phyloP scores from a whole-genome alignment of 2,797 vertebrate species.

The Psittacula echo region DNA sequence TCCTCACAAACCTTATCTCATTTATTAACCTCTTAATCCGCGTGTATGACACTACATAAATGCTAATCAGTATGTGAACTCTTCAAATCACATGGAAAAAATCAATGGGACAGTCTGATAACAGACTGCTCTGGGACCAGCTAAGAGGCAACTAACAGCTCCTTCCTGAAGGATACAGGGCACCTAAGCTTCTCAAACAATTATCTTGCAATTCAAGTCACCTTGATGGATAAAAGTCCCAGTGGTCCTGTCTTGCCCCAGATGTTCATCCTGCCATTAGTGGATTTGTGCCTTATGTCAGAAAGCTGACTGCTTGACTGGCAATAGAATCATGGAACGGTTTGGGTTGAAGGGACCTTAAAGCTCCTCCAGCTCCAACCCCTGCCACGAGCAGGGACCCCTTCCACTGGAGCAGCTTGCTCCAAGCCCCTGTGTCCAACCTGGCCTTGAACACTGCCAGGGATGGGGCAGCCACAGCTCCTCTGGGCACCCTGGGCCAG shows the following conservation, averaged over 20 bases:
- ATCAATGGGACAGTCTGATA: not conserved
- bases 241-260: not conserved
- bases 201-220: accelerated
- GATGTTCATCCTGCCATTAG: accelerated
- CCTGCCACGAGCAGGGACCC: accelerated
- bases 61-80: accelerated
- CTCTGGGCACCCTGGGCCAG: no score
- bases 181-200: not conserved
- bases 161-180: accelerated
- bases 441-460: no score
- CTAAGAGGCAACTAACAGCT: not conserved
- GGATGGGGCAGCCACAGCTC: no score
- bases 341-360: not conserved
- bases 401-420: not conserved
- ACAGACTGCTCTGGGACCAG: accelerated
- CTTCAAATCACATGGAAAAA: not conserved
- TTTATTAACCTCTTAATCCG: not conserved
- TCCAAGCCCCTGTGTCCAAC: no score
- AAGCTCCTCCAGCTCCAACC: not conserved
- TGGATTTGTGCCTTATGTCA: not conserved
- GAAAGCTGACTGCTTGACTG: not conserved
- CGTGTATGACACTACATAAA: not conserved
- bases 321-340: not conserved
- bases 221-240: not conserved
- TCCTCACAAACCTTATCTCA: not conserved